Conservation (phyloP, 2,113 vertebrate genomes). For the Paraplagusia blochii region DNA sequence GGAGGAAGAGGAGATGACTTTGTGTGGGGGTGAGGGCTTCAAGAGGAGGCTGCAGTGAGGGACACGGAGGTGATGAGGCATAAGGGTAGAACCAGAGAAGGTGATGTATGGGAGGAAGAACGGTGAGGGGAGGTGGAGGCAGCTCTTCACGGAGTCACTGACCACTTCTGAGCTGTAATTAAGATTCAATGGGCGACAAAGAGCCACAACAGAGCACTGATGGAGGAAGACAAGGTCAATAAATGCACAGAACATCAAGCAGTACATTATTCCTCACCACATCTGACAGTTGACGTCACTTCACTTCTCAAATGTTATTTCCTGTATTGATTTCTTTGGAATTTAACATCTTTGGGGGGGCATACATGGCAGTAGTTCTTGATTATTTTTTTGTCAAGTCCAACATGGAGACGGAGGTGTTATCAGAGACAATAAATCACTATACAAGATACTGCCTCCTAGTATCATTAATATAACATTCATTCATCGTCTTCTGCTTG, state of each 20-base stretch:
- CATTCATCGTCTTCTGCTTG: too few relatives aligned
- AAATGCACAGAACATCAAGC: constrained; percentile 1
- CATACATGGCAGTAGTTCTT: too few relatives aligned
- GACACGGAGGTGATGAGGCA: background rate
- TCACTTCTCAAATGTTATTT: too few relatives aligned
- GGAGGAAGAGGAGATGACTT: background rate
- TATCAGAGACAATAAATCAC: too few relatives aligned
- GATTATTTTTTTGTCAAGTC: too few relatives aligned
- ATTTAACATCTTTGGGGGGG: too few relatives aligned
- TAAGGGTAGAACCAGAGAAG: constrained; percentile 2
- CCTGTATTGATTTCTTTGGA: too few relatives aligned
- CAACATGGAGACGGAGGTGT: too few relatives aligned
- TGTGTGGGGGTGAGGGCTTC: background rate
- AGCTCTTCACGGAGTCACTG: constrained; percentile 7
- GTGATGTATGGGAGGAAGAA: constrained; percentile 18
- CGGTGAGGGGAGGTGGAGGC: constrained; percentile 18
- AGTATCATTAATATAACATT: too few relatives aligned
- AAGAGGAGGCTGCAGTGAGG: constrained; percentile 2
- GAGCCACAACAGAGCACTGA: constrained; percentile 9
- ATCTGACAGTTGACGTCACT: too few relatives aligned
- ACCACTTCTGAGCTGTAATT: constrained; percentile 52
- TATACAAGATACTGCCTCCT: too few relatives aligned
- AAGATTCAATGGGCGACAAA: constrained; percentile 35
- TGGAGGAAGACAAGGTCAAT: constrained; percentile 11
- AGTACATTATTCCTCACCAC: background rate